These are phyloP conservation scores for Eutolmus rufibarbis DNA, from an alignment of 2,888 invertebrate species.

Conservation along the genomic window DNA sequence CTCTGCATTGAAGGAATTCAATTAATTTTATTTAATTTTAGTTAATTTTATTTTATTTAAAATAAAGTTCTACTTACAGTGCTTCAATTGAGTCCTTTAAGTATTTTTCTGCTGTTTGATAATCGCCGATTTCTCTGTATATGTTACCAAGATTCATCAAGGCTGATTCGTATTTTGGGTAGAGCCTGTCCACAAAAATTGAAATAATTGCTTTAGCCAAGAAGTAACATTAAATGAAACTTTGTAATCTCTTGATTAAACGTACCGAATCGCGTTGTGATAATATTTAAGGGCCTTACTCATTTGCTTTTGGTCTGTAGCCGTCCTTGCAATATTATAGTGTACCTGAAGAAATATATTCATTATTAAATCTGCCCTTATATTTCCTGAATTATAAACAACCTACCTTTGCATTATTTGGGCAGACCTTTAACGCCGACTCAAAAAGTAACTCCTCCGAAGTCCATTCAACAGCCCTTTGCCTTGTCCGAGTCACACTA, in stretches of 20 bases:
- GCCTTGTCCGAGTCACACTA: constrained; percentile 64
- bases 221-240: neutral
- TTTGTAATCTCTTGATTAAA: neutral
- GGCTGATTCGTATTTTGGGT: constrained; percentile 94
- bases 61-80: constrained; percentile 46
- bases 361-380: neutral
- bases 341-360: constrained; percentile 52
- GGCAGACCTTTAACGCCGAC: constrained; percentile 86
- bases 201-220: neutral
- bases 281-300: constrained; percentile 80
- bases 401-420: constrained; percentile 87
- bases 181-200: constrained; percentile 67
- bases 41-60: constrained; percentile 16
- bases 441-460: constrained; percentile 79
- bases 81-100: constrained; percentile 75
- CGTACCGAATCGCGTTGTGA: constrained; percentile 74
- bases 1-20: constrained; percentile 65
- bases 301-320: constrained; percentile 76
- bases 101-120: constrained; percentile 88
- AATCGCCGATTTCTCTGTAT: constrained; percentile 88
- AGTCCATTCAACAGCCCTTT: constrained; percentile 81
- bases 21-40: neutral
- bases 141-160: constrained; percentile 94
- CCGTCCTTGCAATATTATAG: constrained; percentile 91
- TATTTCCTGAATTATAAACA: neutral